A percentile compares a stretch with the other conserved stretches of the same genome.
phyloP scores from a whole-genome alignment of 2,888 invertebrate genomes.

The Tricholauxania praeusta region DNA sequence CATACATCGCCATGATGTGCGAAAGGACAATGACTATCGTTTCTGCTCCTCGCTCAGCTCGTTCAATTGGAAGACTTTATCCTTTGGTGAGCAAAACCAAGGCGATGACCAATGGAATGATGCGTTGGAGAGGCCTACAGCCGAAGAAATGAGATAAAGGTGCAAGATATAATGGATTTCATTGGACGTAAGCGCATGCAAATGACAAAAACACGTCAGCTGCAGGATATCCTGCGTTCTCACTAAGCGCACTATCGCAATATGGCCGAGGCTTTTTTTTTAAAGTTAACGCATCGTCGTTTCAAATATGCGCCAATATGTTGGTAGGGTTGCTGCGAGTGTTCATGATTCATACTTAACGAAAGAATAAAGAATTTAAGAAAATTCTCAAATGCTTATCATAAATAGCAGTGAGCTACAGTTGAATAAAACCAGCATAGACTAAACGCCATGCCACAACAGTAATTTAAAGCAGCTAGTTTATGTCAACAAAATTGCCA shows the following conservation, averaged over 20 bases:
- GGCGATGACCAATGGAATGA: conserved; percentile 65
- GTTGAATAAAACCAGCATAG: too few relatives aligned
- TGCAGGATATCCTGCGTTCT: conserved; percentile 79
- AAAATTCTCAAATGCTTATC: too few relatives aligned
- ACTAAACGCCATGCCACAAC: too few relatives aligned
- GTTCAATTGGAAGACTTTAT: conserved; percentile 86
- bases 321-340: conserved; percentile 81
- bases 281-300: conserved; percentile 84
- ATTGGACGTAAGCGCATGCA: conserved; percentile 74
- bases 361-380: too few relatives aligned
- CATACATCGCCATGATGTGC: conserved; percentile 74
- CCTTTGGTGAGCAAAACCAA: conserved; percentile 74
- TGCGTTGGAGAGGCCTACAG: conserved; percentile 65
- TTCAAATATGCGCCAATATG: conserved; percentile 81
- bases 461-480: too few relatives aligned
- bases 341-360: conserved; percentile 80
- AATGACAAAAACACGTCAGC: conserved; percentile 73
- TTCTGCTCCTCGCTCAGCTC: conserved; percentile 87
- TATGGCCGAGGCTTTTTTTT: conserved; percentile 84
- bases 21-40: conserved; percentile 79
- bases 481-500: too few relatives aligned
- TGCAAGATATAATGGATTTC: conserved; percentile 75
- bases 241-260: conserved; percentile 86
- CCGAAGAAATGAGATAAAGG: conserved; percentile 72
- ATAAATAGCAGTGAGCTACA: too few relatives aligned